Evolutionary conservation across 2,888 invertebrate species (phyloP), one percentile per base, ranked within the genome.

Genomic region (Teinopalpus imperialis): DNA sequence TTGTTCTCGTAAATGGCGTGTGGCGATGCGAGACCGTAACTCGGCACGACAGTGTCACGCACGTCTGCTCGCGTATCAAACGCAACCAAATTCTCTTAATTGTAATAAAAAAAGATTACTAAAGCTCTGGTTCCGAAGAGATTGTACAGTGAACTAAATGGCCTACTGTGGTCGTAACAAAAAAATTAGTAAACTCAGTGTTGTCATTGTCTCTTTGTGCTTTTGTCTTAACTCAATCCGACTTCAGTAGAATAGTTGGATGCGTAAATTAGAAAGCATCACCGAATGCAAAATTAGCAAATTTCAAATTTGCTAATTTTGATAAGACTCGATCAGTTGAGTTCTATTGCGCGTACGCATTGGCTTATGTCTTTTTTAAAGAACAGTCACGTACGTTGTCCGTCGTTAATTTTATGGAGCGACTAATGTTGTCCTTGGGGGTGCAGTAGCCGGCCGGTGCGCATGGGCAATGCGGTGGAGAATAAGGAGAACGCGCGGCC

Each of bases 401-500:
- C 35, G 5, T 8, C 14, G 2, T 24, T 3, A 13, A 2, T 8
- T n/a, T 13, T 8, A 21, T 9, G 6, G 21, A 13, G 34, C n/a
- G 1, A n/a, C 13, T 34, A 9, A 46, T 5, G 5, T 1, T 18
- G 9, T 0, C 9, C 24, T 8, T 8, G 1, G 26, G 18, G 2
- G 7, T 20, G 91, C 89, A 94, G 94, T 74, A 93, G 93, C 65
- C 94, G 95, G 74, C 94, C 96, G 54, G 94, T 95, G 71, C 93
- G 95, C 74, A 81, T 95, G 69, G 93, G 94, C 49, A 93, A 94
- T 74, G 93, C 94, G 30, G 78, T 92, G 69, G 96, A 97, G 76
- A 96, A 97, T 83, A 97, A 97, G 81, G 97, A 97, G 82, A 96
- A 96, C 72, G 91, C 95, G 39, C 91, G 95, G 60, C 95, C 96